phyloP scores from a whole-genome alignment of 2,113 vertebrate genomes.

The Macrotus californicus region DNA sequence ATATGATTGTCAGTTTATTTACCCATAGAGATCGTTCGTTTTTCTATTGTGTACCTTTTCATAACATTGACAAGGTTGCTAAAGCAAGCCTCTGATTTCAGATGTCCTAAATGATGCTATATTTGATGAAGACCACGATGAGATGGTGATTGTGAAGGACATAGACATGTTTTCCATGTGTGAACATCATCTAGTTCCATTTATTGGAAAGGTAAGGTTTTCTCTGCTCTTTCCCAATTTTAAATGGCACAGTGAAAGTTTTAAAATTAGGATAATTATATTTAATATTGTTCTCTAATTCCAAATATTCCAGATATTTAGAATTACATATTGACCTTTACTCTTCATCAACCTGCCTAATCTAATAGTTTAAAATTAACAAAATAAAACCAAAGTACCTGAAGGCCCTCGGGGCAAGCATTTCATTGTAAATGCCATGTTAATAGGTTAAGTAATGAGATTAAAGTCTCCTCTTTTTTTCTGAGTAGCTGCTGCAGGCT shows the following conservation, averaged over 20 bases:
- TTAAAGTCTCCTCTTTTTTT: background rate
- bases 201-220: constrained; percentile 92
- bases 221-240: background rate
- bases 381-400: constrained; percentile 37
- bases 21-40: background rate
- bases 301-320: constrained; percentile 51
- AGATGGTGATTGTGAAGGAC: constrained; percentile 99
- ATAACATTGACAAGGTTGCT: background rate
- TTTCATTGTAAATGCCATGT: constrained; percentile 70
- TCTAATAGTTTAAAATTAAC: constrained; percentile 78
- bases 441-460: constrained; percentile 55
- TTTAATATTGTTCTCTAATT: background rate
- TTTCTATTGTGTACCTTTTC: constrained; percentile 2
- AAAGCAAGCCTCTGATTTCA: constrained; percentile 75
- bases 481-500: background rate
- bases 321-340: constrained; percentile 59
- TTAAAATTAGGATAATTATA: constrained; percentile 17
- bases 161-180: constrained; percentile 99
- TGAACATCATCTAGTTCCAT: constrained; percentile 97
- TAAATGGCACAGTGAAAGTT: background rate
- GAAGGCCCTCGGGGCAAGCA: constrained; percentile 55
- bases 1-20: background rate
- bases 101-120: constrained; percentile 97
- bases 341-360: constrained; percentile 77
- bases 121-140: constrained; percentile 98